Percentiles rank a stretch among this genome's conserved stretches.
Evolutionary conservation across 2,113 vertebrate species (phyloP).

Genomic region (Ctenomys sociabilis): DNA sequence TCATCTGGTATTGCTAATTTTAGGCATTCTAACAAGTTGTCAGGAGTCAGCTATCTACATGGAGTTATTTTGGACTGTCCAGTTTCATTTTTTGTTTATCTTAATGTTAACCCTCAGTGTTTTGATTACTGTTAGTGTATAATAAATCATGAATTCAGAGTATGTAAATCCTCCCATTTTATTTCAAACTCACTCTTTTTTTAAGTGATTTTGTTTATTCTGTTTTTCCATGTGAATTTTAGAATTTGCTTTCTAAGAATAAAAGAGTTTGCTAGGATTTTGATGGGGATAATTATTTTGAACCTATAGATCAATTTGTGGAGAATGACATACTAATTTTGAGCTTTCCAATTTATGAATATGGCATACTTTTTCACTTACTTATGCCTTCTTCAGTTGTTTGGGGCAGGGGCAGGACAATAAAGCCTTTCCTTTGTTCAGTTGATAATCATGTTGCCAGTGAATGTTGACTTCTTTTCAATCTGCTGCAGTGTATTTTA

Average conservation of each 20-base stretch:
- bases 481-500: background rate
- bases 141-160: background rate
- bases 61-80: background rate
- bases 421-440: no score
- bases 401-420: no score
- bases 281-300: background rate
- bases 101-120: background rate
- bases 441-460: background rate
- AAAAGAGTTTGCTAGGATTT: background rate
- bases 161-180: background rate
- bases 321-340: background rate
- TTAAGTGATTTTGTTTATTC: background rate
- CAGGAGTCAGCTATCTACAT: background rate
- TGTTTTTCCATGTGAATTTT: background rate
- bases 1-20: background rate
- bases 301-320: background rate
- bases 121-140: background rate
- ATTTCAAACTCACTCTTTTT: background rate
- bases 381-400: background rate
- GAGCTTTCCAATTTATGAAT: background rate
- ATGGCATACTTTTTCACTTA: background rate
- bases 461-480: background rate
- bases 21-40: background rate
- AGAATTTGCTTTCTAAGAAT: background rate
- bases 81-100: background rate